phyloP scores from a whole-genome alignment of 2,797 vertebrate genomes.

The Scyliorhinus canicula region DNA sequence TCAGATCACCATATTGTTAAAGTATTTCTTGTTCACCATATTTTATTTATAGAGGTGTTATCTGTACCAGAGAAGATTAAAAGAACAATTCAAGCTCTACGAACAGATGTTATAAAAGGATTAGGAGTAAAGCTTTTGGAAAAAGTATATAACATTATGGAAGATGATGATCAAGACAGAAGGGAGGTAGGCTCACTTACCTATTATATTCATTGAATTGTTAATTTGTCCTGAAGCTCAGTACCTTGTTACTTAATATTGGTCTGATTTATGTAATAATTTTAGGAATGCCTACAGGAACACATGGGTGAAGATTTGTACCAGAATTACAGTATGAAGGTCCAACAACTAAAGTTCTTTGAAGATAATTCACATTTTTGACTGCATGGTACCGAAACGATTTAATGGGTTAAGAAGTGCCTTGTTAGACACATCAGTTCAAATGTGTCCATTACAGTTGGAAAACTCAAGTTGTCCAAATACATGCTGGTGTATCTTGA shows the following conservation, averaged over 20 bases:
- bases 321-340: constrained; percentile 72
- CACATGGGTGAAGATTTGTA: constrained; percentile 86
- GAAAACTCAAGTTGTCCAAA: neutral
- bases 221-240: constrained; percentile 34
- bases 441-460: neutral
- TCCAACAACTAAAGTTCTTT: constrained; percentile 87
- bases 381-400: constrained; percentile 40
- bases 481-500: neutral
- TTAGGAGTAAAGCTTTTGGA: constrained; percentile 85
- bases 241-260: neutral
- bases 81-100: constrained; percentile 78
- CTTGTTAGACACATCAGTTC: neutral
- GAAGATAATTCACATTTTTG: constrained; percentile 75
- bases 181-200: constrained; percentile 66
- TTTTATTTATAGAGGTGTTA: constrained; percentile 57
- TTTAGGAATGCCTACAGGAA: constrained; percentile 68
- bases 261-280: constrained; percentile 40
- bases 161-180: constrained; percentile 76
- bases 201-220: neutral
- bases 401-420: constrained; percentile 24
- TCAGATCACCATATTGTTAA: neutral
- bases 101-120: constrained; percentile 81
- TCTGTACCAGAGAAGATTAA: constrained; percentile 78
- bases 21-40: constrained; percentile 25
- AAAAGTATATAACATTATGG: constrained; percentile 78